Evolutionary conservation across 2,113 vertebrate genomes (phyloP).

Genomic region (Felis catus): DNA sequence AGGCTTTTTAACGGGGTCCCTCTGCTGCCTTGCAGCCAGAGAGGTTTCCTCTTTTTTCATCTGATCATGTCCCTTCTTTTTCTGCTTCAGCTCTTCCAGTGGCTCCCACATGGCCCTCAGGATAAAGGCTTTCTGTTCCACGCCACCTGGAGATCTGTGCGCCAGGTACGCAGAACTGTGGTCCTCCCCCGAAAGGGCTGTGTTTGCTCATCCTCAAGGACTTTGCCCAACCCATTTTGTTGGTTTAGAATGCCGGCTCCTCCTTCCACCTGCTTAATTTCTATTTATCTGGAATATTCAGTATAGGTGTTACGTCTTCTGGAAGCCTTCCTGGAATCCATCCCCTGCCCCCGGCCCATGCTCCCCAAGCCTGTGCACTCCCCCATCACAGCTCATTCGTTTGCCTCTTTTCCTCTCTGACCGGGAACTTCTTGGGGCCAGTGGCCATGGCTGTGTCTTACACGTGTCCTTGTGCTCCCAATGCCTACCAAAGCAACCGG

Average conservation of each 20-base stretch:
- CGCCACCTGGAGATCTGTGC: background rate
- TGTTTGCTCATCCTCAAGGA: background rate
- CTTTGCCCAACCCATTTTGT: background rate
- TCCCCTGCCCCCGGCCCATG: fast-evolving
- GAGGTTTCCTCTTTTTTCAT: background rate
- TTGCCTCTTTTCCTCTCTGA: background rate
- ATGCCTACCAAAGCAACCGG: fast-evolving
- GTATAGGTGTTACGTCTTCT: background rate
- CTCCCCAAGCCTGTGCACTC: background rate
- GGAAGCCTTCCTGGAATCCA: background rate
- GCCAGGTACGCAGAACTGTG: fast-evolving
- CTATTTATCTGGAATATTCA: background rate
- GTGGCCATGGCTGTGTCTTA: background rate
- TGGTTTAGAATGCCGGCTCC: background rate
- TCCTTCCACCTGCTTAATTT: background rate
- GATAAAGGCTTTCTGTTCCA: background rate
- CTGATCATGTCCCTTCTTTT: background rate
- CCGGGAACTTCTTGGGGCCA: background rate
- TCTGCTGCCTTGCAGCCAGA: background rate
- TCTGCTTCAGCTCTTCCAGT: background rate
- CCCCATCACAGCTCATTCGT: background rate
- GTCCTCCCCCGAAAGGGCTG: background rate
- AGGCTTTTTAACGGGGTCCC: fast-evolving
- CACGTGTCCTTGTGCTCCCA: fast-evolving
- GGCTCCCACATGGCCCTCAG: background rate